These are phyloP conservation scores for Drosophila paranaensis DNA, from an alignment of 2,888 invertebrate genomes.

Conservation along the genomic window DNA sequence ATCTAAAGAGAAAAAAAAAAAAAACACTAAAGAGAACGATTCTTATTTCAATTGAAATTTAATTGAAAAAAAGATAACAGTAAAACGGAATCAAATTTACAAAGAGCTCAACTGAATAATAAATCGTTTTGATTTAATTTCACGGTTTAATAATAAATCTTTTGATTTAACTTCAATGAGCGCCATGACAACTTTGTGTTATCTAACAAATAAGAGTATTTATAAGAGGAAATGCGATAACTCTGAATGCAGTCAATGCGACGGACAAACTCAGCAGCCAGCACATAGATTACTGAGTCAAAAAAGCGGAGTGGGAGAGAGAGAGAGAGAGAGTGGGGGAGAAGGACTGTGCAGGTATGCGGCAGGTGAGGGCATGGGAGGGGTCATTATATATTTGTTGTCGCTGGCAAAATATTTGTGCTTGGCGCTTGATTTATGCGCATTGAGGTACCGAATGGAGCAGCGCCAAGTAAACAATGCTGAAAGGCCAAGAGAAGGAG, in stretches of 20 bases:
- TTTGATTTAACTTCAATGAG: slow-evolving; percentile 3
- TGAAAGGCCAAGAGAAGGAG: slow-evolving; percentile 2
- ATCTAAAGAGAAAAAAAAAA: too few species aligned
- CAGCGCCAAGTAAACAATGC: slow-evolving; percentile 68
- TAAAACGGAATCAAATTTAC: not conserved
- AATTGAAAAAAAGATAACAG: not conserved
- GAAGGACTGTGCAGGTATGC: slow-evolving; percentile 5
- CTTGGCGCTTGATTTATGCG: slow-evolving; percentile 78
- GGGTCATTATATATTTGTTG: slow-evolving; percentile 79
- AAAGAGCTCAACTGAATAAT: too few species aligned
- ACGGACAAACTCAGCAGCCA: slow-evolving; percentile 29
- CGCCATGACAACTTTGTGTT: slow-evolving; percentile 15
- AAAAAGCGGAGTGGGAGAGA: not conserved
- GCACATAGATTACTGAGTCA: slow-evolving; percentile 1
- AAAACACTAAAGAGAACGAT: not conserved
- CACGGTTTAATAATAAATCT: not conserved
- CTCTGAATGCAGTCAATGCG: slow-evolving; percentile 49
- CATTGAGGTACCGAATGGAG: slow-evolving; percentile 50
- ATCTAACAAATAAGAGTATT: slow-evolving; percentile 34
- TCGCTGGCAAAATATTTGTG: slow-evolving; percentile 75
- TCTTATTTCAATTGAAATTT: not conserved
- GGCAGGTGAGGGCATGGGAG: slow-evolving; percentile 24
- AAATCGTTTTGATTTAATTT: not conserved
- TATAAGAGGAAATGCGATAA: slow-evolving; percentile 33
- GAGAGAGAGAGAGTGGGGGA: not conserved